These are phyloP conservation scores for Clarias batrachus DNA, from an alignment of 2,113 vertebrate species.

Conservation along the genomic window DNA sequence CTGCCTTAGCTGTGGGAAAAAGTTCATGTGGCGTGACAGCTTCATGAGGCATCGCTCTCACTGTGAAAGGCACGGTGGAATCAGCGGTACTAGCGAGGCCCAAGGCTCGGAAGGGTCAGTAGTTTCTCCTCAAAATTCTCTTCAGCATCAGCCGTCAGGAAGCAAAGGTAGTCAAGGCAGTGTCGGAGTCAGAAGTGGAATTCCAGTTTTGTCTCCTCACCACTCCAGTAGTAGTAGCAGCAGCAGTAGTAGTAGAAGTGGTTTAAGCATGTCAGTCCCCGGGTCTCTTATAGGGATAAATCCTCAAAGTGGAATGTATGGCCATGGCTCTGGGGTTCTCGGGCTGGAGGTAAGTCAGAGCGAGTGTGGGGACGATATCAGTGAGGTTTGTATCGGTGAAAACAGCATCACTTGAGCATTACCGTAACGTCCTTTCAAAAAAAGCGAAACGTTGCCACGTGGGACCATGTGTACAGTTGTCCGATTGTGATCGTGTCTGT, in stretches of 20 bases:
- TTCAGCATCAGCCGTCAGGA: constrained; percentile 58
- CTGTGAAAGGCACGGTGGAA: constrained; percentile 64
- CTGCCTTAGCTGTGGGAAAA: constrained; percentile 75
- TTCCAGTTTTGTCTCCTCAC: constrained; percentile 56
- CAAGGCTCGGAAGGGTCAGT: constrained; percentile 54
- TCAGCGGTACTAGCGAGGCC: not conserved
- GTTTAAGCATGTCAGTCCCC: constrained; percentile 47
- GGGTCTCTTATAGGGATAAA: constrained; percentile 58
- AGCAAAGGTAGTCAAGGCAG: constrained; percentile 59
- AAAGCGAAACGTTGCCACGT: not conserved
- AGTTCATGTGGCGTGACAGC: constrained; percentile 78
- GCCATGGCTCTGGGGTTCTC: constrained; percentile 59
- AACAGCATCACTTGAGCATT: constrained; percentile 66
- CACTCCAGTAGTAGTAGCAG: constrained; percentile 17
- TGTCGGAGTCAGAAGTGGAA: constrained; percentile 51
- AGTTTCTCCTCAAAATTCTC: constrained; percentile 62
- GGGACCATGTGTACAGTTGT: constrained; percentile 32
- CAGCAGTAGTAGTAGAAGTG: constrained; percentile 33
- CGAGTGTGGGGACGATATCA: constrained; percentile 64
- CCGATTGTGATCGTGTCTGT: constrained; percentile 16
- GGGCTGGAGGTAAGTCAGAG: constrained; percentile 56
- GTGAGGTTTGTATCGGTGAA: constrained; percentile 66
- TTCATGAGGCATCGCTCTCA: constrained; percentile 76
- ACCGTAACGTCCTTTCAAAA: not conserved
- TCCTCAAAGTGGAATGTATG: constrained; percentile 57